A percentile compares a stretch with the other conserved stretches of the same genome.
phyloP scores from a whole-genome alignment of 2,113 vertebrate species.

The Microtus ochrogaster region DNA sequence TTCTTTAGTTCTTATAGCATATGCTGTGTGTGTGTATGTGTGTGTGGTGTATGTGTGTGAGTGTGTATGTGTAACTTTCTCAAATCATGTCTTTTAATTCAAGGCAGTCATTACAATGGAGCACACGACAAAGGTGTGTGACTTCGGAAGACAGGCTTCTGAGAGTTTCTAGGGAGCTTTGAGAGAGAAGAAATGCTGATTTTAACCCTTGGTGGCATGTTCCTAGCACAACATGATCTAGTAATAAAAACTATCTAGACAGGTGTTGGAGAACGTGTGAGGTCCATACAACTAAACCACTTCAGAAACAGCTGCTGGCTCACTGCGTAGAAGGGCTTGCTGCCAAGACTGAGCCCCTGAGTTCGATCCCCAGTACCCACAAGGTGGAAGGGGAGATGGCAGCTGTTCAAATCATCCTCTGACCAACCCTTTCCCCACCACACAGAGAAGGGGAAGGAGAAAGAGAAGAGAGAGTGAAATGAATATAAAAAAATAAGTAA shows the following conservation, averaged over 20 bases:
- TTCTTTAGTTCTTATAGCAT: neutral
- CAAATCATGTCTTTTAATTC: constrained; percentile 58
- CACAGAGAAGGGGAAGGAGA: neutral
- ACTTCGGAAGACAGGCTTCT: neutral
- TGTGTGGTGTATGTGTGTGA: neutral
- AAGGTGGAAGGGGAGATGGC: neutral
- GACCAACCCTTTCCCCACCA: too few species aligned
- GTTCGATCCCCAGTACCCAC: neutral
- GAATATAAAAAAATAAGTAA: neutral
- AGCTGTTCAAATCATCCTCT: neutral
- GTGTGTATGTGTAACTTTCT: neutral
- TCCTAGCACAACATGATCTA: neutral
- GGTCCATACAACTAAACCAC: neutral
- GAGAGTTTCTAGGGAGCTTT: neutral
- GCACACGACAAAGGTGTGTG: constrained; percentile 9
- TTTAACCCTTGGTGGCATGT: neutral
- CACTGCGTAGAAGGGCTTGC: neutral
- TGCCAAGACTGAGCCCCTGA: neutral
- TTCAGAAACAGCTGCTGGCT: neutral
- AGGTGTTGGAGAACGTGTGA: neutral
- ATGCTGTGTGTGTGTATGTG: neutral
- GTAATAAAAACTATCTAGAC: neutral
- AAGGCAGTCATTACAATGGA: constrained; percentile 36
- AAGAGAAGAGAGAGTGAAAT: neutral
- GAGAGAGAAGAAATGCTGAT: neutral